These are phyloP conservation scores for Corynorhinus townsendii DNA, from an alignment of 2,113 vertebrate genomes.

Conservation along the genomic window DNA sequence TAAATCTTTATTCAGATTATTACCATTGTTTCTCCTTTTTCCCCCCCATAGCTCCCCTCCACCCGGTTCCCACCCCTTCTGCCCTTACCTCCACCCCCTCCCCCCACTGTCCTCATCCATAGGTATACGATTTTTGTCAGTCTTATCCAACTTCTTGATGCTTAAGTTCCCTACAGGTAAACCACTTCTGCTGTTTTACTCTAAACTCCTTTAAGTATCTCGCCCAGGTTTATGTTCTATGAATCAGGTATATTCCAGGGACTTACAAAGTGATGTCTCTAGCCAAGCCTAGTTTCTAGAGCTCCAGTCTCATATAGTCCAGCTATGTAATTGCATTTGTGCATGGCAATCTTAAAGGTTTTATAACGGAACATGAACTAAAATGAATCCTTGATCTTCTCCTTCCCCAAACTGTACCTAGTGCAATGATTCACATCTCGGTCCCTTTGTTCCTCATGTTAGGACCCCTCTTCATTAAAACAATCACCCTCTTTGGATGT, in stretches of 20 bases:
- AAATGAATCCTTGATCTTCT: neutral
- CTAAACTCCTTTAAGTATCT: neutral
- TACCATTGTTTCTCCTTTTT: too few species aligned
- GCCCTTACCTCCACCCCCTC: too few species aligned
- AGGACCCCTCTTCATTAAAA: neutral
- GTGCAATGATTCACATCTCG: neutral
- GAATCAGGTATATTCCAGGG: neutral
- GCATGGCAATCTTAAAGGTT: neutral
- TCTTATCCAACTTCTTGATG: neutral
- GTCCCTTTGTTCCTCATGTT: rapidly evolving
- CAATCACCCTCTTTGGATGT: neutral
- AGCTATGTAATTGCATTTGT: neutral
- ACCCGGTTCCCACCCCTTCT: too few species aligned
- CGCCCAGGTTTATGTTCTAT: neutral
- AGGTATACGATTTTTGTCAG: too few species aligned
- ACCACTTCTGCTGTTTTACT: neutral
- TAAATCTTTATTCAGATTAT: too few species aligned
- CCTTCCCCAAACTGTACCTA: neutral
- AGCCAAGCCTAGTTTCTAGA: neutral
- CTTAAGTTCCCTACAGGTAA: neutral
- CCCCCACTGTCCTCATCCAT: too few species aligned
- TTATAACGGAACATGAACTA: neutral
- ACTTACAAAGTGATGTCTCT: neutral
- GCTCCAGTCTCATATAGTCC: neutral
- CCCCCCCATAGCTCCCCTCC: too few species aligned